Conservation (phyloP, 2,113 vertebrate species). For the Onychostoma macrolepis region DNA sequence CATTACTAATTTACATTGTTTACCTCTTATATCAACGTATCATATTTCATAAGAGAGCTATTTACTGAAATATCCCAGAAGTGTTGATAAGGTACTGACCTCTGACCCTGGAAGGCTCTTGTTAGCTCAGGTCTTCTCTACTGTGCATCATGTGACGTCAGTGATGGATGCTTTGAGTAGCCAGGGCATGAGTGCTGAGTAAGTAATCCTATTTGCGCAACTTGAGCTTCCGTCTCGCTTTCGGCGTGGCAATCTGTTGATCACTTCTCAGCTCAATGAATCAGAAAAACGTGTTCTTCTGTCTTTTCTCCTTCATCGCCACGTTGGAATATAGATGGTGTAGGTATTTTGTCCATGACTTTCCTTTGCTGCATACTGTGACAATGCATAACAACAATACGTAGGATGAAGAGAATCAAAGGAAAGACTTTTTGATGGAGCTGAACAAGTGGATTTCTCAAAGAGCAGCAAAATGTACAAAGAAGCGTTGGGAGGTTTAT, state of each 20-base stretch:
- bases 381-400: not conserved
- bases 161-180: conserved; percentile 33
- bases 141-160: conserved; percentile 37
- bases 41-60: not conserved
- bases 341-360: not conserved
- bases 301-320: not conserved
- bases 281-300: not conserved
- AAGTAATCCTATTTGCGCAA: conserved; percentile 76
- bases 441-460: not conserved
- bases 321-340: not conserved
- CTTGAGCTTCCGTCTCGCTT: conserved; percentile 55
- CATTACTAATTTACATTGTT: not conserved
- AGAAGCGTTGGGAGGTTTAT: not conserved
- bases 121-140: not conserved
- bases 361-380: not conserved
- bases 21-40: not conserved
- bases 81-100: not conserved
- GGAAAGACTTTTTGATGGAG: conserved; percentile 12
- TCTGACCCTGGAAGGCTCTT: not conserved
- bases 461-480: not conserved
- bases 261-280: conserved; percentile 56
- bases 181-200: conserved; percentile 69
- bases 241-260: conserved; percentile 56
- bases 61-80: not conserved
- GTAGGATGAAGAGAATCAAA: not conserved